Conservation (phyloP, 92 coral and sea anemone genomes). For the Metridium senile region DNA sequence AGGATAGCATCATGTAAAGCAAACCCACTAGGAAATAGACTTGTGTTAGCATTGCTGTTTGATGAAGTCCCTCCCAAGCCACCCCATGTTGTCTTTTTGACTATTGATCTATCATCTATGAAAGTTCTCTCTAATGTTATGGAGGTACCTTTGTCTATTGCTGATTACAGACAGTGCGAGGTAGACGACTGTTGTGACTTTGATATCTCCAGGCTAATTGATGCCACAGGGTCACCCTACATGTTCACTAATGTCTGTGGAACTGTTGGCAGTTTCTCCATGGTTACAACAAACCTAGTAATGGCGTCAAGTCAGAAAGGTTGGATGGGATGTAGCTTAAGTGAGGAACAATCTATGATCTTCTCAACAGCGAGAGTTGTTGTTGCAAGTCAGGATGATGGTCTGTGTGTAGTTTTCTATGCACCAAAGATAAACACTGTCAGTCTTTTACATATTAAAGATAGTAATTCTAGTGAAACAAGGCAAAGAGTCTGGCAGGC, state of each 20-base stretch:
- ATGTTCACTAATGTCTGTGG: constrained; percentile 63
- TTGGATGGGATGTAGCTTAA: constrained; percentile 75
- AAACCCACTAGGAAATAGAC: constrained; percentile 63
- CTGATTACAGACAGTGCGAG: constrained; percentile 47
- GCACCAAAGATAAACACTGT: constrained; percentile 51
- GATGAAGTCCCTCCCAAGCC: constrained; percentile 57
- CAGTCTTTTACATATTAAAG: constrained; percentile 61
- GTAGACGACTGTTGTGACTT: constrained; percentile 47
- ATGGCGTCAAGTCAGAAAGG: constrained; percentile 59
- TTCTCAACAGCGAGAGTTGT: constrained; percentile 51
- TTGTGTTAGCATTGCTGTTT: constrained; percentile 66
- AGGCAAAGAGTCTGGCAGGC: constrained; percentile 55
- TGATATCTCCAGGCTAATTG: constrained; percentile 58
- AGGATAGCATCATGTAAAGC: constrained; percentile 54
- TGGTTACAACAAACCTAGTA: constrained; percentile 77
- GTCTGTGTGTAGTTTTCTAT: constrained; percentile 54
- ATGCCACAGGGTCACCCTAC: constrained; percentile 71
- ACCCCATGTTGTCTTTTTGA: constrained; percentile 58
- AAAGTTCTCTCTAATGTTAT: constrained; percentile 49
- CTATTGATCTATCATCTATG: constrained; percentile 51
- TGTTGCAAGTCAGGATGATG: constrained; percentile 56
- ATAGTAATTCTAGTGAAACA: constrained; percentile 38
- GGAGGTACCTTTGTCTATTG: constrained; percentile 24
- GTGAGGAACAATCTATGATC: constrained; percentile 47
- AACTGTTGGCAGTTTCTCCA: constrained; percentile 61